Conservation (phyloP, 1,140 invertebrate genomes). For the Ooceraea biroi region DNA sequence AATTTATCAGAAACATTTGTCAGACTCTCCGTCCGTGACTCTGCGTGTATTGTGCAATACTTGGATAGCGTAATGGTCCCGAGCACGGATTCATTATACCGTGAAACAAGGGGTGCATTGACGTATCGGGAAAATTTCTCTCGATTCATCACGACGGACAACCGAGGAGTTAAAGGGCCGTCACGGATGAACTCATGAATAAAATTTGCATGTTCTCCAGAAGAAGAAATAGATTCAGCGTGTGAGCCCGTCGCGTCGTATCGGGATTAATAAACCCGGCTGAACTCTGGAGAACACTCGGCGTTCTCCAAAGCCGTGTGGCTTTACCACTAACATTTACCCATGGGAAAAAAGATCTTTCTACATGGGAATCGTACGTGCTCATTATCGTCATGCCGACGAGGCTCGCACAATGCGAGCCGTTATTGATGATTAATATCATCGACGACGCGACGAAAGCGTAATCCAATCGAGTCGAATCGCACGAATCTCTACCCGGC, state of each 20-base stretch:
- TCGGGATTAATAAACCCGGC: conserved; percentile 21
- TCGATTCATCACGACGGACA: conserved; percentile 22
- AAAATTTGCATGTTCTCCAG: conserved; percentile 45
- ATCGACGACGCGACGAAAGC: conserved; percentile 2
- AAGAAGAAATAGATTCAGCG: conserved; percentile 34
- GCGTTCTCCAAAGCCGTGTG: background rate
- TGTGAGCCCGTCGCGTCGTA: background rate
- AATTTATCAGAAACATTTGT: background rate
- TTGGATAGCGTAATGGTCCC: background rate
- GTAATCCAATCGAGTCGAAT: background rate
- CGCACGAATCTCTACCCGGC: background rate
- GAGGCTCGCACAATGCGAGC: background rate
- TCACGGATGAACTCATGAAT: conserved; percentile 36
- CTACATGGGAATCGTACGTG: background rate
- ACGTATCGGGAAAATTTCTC: conserved; percentile 25
- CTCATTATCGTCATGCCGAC: conserved; percentile 9
- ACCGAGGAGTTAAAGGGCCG: conserved; percentile 20
- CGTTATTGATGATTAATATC: conserved; percentile 41
- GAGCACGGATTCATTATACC: background rate
- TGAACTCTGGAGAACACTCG: conserved; percentile 4
- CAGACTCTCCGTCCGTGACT: background rate
- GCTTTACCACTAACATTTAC: conserved; percentile 11
- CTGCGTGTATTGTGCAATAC: too few species aligned
- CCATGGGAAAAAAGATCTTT: background rate
- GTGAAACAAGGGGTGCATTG: background rate